These are phyloP conservation scores for Hirudo medicinalis DNA, from an alignment of 1,140 invertebrate genomes.

Conservation along the genomic window DNA sequence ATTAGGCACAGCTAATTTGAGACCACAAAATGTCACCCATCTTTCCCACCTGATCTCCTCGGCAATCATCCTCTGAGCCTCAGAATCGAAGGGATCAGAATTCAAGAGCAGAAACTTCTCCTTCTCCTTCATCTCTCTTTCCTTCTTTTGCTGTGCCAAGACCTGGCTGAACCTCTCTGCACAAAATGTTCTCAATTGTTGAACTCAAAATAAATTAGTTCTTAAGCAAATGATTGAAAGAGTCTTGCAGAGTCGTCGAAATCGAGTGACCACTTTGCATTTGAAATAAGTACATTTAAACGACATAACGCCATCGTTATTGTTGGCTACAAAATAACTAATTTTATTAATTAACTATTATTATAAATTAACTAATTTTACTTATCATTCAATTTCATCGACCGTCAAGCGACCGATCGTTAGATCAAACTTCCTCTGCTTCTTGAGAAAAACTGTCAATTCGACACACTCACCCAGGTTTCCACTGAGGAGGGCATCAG, in stretches of 20 bases:
- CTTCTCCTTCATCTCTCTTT: slow-evolving; percentile 44
- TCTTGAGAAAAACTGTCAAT: neutral
- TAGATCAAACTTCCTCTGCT: no score
- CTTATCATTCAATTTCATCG: no score
- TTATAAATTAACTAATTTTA: no score
- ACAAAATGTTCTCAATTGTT: neutral
- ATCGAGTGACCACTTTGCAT: no score
- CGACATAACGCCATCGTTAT: no score
- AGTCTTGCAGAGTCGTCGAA: no score
- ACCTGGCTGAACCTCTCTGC: slow-evolving; percentile 68
- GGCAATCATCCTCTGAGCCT: slow-evolving; percentile 81
- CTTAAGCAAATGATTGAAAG: no score
- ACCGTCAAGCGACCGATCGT: no score
- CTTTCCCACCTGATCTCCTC: slow-evolving; percentile 63
- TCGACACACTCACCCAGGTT: slow-evolving; percentile 50
- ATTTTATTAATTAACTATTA: no score
- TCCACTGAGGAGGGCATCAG: slow-evolving; percentile 72
- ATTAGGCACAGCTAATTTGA: neutral
- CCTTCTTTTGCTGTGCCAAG: slow-evolving; percentile 42
- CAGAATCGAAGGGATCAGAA: slow-evolving; percentile 85
- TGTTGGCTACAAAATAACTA: no score
- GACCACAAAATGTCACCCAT: neutral
- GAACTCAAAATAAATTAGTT: no score
- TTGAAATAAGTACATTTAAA: no score
- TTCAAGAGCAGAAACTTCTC: slow-evolving; percentile 73